Percentiles rank a stretch among this genome's conserved stretches.
Conservation (phyloP, 2,888 invertebrate species). For the Idaea dimidiata region DNA sequence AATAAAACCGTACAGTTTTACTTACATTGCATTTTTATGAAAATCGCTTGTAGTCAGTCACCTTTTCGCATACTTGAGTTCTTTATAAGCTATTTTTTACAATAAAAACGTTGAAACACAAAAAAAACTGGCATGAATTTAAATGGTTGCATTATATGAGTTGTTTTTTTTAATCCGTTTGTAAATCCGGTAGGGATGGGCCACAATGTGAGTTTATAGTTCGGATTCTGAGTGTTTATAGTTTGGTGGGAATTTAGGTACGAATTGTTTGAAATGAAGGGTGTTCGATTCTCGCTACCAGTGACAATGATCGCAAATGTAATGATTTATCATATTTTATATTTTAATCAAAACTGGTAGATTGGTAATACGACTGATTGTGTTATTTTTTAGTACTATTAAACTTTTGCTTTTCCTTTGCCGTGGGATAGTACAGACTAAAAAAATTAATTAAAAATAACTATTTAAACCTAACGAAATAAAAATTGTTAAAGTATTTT, state of each 20-base stretch:
- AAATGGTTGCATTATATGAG: slow-evolving; percentile 42
- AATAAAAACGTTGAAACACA: slow-evolving; percentile 30
- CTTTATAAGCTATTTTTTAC: slow-evolving; percentile 18
- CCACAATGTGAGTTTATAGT: slow-evolving; percentile 5
- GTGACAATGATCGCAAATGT: not conserved
- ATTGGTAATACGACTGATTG: too few relatives aligned
- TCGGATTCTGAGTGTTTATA: not conserved
- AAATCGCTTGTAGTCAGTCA: slow-evolving; percentile 5
- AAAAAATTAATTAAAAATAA: too few relatives aligned
- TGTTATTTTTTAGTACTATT: not conserved
- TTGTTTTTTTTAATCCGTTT: slow-evolving; percentile 35
- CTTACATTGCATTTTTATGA: slow-evolving; percentile 1
- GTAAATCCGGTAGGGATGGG: slow-evolving; percentile 27
- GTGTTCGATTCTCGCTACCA: not conserved
- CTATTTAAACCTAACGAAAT: too few relatives aligned
- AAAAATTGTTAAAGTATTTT: too few relatives aligned
- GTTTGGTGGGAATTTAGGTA: not conserved
- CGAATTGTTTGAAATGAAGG: not conserved
- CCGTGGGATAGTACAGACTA: too few relatives aligned
- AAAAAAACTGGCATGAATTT: slow-evolving; percentile 43
- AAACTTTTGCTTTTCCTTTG: too few relatives aligned
- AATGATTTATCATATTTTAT: not conserved
- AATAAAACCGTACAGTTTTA: not conserved
- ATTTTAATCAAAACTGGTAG: not conserved
- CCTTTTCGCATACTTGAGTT: slow-evolving; percentile 1